Conservation (phyloP, 2,113 vertebrate species). For the Perca schrenkii region DNA sequence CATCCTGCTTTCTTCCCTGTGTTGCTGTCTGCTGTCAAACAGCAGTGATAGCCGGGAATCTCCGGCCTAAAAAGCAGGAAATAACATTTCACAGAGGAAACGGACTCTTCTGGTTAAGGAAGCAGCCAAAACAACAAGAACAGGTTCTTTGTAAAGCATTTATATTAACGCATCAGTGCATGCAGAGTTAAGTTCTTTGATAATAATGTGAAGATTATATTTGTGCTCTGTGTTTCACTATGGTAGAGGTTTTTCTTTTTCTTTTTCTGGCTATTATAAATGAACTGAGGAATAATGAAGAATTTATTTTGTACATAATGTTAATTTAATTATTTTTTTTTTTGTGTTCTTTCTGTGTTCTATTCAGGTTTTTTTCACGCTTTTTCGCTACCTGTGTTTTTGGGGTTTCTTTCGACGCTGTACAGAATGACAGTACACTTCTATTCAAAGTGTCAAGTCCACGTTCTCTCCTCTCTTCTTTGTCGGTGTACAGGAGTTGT, state of each 20-base stretch:
- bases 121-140: conserved; percentile 49
- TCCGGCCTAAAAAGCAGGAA: conserved; percentile 51
- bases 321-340: conserved; percentile 72
- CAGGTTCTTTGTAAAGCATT: conserved; percentile 84
- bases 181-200: conserved; percentile 86
- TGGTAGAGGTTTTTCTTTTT: conserved; percentile 76
- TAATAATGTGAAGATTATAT: conserved; percentile 85
- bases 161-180: conserved; percentile 85
- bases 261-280: conserved; percentile 78
- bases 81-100: conserved; percentile 58
- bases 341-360: conserved; percentile 70
- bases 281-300: conserved; percentile 74
- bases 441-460: conserved; percentile 74
- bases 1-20: conserved; percentile 56
- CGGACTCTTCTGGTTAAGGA: conserved; percentile 54
- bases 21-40: conserved; percentile 49
- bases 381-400: conserved; percentile 66
- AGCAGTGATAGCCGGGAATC: conserved; percentile 31
- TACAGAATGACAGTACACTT: conserved; percentile 81
- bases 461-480: conserved; percentile 75
- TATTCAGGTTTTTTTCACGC: conserved; percentile 45
- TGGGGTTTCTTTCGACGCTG: conserved; percentile 67
- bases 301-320: conserved; percentile 84
- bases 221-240: conserved; percentile 86
- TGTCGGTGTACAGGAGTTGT: conserved; percentile 84